Conservation (phyloP, 2,888 invertebrate genomes). For the Drosophila anomalata region DNA sequence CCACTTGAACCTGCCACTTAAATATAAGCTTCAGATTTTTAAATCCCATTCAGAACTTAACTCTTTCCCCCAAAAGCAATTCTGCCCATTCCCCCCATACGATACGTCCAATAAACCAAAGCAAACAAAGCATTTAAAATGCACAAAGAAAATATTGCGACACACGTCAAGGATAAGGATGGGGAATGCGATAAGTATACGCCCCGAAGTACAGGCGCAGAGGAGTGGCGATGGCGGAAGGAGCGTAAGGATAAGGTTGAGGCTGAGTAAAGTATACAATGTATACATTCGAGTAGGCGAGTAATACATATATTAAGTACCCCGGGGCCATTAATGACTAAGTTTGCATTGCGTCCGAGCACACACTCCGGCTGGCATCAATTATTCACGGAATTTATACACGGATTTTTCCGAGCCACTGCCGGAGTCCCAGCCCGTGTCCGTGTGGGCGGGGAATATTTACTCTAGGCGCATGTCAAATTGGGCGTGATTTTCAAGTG, state of each 20-base stretch:
- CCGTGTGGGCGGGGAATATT: conserved; percentile 58
- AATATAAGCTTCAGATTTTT: neutral
- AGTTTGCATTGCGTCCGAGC: conserved; percentile 58
- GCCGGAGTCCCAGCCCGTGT: conserved; percentile 16
- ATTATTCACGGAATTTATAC: conserved; percentile 74
- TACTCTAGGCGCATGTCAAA: conserved; percentile 75
- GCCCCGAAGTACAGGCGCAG: neutral
- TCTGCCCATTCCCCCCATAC: conserved; percentile 35
- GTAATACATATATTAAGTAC: conserved; percentile 51
- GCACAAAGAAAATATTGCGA: conserved; percentile 64
- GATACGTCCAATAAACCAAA: conserved; percentile 53
- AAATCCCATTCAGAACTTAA: conserved; percentile 2
- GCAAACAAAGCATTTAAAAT: conserved; percentile 67
- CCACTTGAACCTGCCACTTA: neutral
- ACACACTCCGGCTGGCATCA: conserved; percentile 61
- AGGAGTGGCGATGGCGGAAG: neutral
- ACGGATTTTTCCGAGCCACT: conserved; percentile 63
- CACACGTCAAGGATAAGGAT: conserved; percentile 42
- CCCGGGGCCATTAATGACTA: conserved; percentile 66
- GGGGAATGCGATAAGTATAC: conserved; percentile 29
- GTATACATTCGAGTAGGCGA: conserved; percentile 23
- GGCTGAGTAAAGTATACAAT: conserved; percentile 40
- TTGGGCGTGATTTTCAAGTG: conserved; percentile 78
- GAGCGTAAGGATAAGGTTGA: conserved; percentile 19
- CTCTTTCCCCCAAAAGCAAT: conserved; percentile 12